Evolutionary conservation across 1,140 invertebrate genomes (phyloP), one percentile per base, ranked within the genome.

Genomic region (Oncopodura yosiiana): DNA sequence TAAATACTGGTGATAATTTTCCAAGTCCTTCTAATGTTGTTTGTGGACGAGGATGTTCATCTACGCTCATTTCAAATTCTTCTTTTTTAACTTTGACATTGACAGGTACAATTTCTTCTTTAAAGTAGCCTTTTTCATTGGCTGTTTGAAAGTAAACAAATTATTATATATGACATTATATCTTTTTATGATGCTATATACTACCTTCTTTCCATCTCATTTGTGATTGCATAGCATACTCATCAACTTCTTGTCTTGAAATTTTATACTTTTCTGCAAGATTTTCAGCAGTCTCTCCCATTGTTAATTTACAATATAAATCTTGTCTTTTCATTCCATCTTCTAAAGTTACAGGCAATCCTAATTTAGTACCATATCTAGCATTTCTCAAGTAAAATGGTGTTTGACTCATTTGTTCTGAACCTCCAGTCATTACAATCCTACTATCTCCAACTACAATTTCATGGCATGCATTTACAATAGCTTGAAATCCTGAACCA

Each of bases 231-330:
- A 95, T 68, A 5, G 94, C 82, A 75, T 86, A 98, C 53, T 82
- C 74, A 68, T 99, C 94, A 52, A 86, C 86, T 64, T 95, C 87
- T 61, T 89, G 79, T 46, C 88, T 75, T 0, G 82, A 83, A 27
- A 99, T 77, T 30, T 84, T 82, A 68, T 87, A 96, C 68, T 97
- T 83, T 21, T 80, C 86, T 3, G 91, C 94, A 29, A 99, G 75
- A 70, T 98, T 99, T 74, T 99, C 95, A 11, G 95, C 95, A 2
- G 95, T 99, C 56, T 94, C 71, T 5, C 87, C 95, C 95, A 99
- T 99, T 0, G 94, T 87, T 19, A 91, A 75, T 64, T 90, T 86
- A 67, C 88, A 91, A 68, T 94, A 83, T 0, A 79, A 78, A 70
- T 99, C 95, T 0, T 84, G 83, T 14, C 81, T 73, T 94, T 94